Conservation (phyloP, 2,888 invertebrate species). For the Drosophila paramelanica region DNA sequence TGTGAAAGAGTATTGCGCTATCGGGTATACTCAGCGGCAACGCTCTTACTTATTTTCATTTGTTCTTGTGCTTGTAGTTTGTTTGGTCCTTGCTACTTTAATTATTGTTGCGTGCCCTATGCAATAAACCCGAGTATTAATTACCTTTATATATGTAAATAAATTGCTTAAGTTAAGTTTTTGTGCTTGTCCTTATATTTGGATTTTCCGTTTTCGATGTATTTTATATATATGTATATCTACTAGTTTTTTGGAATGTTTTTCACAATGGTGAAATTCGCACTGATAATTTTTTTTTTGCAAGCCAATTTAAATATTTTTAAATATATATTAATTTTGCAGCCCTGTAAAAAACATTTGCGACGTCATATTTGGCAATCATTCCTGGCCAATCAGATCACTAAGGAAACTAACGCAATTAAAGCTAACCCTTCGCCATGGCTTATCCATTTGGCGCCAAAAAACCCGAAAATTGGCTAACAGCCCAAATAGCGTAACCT, state of each 20-base stretch:
- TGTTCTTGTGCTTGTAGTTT: neutral
- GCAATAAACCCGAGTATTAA: constrained; percentile 11
- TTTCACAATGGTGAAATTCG: too few relatives aligned
- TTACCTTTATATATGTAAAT: constrained; percentile 7
- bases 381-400: neutral
- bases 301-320: too few relatives aligned
- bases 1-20: too few relatives aligned
- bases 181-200: neutral
- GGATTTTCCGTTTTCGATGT: neutral
- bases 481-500: neutral
- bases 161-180: constrained; percentile 1
- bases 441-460: neutral
- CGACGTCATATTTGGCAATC: too few relatives aligned
- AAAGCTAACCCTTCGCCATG: too few relatives aligned
- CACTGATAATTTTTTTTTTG: neutral
- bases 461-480: neutral
- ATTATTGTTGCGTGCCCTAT: constrained; percentile 25
- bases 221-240: neutral
- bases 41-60: neutral
- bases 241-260: too few relatives aligned
- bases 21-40: too few relatives aligned
- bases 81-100: constrained; percentile 2
- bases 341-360: too few relatives aligned
- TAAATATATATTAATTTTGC: too few relatives aligned
- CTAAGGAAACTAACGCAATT: neutral